These are phyloP conservation scores for Drosophila acutilabella DNA, from an alignment of 2,888 invertebrate genomes.

Conservation along the genomic window DNA sequence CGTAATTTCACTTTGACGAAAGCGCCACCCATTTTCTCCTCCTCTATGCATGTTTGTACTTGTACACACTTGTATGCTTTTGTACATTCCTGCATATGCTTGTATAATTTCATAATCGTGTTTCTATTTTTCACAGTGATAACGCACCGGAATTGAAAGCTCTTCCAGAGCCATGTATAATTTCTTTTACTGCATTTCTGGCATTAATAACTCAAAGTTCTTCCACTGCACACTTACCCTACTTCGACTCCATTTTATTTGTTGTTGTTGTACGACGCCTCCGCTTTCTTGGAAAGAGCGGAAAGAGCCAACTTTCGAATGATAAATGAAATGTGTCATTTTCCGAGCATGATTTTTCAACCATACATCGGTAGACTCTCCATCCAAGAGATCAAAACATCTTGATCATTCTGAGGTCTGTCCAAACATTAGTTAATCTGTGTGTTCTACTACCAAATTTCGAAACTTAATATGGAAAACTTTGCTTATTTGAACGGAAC, in stretches of 20 bases:
- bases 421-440: not conserved
- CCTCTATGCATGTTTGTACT: not conserved
- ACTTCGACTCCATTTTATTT: not conserved
- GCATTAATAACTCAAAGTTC: slow-evolving; percentile 54
- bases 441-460: too few species aligned
- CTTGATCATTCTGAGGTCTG: slow-evolving; percentile 13
- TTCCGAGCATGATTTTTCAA: slow-evolving; percentile 46
- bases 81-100: slow-evolving; percentile 11
- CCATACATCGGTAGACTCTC: slow-evolving; percentile 5
- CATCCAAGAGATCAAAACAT: slow-evolving; percentile 16
- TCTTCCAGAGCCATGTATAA: slow-evolving; percentile 25
- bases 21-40: slow-evolving; percentile 74
- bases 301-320: slow-evolving; percentile 30
- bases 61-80: slow-evolving; percentile 1
- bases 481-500: too few species aligned
- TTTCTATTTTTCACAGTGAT: slow-evolving; percentile 74
- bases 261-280: slow-evolving; percentile 42
- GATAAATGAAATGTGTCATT: slow-evolving; percentile 75
- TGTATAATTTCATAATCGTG: slow-evolving; percentile 77
- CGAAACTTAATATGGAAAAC: too few species aligned
- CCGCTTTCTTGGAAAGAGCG: slow-evolving; percentile 39
- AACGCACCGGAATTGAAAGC: slow-evolving; percentile 73
- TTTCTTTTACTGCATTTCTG: slow-evolving; percentile 23
- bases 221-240: not conserved
- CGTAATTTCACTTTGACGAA: slow-evolving; percentile 73